phyloP scores from a whole-genome alignment of 2,797 vertebrate species.

The Oryzias dopingdopingensis region DNA sequence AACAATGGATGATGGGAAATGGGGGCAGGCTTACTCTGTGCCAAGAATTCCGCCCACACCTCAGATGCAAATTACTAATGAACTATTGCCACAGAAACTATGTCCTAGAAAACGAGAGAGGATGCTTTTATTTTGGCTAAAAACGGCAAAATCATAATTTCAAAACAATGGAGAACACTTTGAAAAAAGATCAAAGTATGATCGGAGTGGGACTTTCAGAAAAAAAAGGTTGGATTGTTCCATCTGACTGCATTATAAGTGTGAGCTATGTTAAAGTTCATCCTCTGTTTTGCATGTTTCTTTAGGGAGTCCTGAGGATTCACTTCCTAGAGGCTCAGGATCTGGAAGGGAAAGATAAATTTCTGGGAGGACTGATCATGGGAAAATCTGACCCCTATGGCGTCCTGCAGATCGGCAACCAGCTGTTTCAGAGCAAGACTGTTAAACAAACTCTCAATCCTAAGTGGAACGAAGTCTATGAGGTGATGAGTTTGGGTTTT shows the following conservation, averaged over 20 bases:
- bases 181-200: too few species aligned
- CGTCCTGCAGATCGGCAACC: conserved; percentile 89
- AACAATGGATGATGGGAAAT: too few species aligned
- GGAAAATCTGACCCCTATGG: conserved; percentile 98
- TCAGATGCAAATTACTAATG: too few species aligned
- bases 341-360: conserved; percentile 92
- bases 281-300: conserved; percentile 6
- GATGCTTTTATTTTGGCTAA: too few species aligned
- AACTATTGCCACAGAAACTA: too few species aligned
- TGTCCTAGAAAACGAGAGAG: too few species aligned
- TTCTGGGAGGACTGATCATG: conserved; percentile 92
- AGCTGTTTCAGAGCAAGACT: conserved; percentile 94
- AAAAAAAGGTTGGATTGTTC: not conserved
- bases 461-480: conserved; percentile 96
- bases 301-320: conserved; percentile 92
- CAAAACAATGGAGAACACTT: too few species aligned
- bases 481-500: conserved; percentile 75
- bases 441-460: conserved; percentile 94
- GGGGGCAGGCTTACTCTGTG: too few species aligned
- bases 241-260: conserved; percentile 7
- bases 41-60: too few species aligned
- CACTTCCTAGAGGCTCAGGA: conserved; percentile 96
- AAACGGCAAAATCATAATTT: too few species aligned
- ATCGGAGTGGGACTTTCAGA: too few species aligned
- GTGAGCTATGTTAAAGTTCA: conserved; percentile 25